Base-by-base conservation (phyloP, 1,140 invertebrate species). In the Cecropterus lyciades region DNA sequence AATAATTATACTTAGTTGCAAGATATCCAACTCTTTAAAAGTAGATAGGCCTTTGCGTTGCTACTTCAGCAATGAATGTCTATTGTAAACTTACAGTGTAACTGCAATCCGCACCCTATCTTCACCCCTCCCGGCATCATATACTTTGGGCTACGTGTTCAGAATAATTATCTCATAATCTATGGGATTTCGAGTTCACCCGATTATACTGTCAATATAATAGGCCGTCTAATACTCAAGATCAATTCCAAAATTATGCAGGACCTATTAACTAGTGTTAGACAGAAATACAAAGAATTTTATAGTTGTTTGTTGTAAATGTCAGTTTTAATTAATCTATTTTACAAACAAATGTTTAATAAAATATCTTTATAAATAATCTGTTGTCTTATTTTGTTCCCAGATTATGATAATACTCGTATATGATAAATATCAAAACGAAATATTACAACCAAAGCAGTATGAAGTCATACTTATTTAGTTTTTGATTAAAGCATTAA, bases 271-370 rank as follows among this genome's bases (percentile, higher is more conserved):
- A 80, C 80, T 84, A 87, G 79, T 79, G 65, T 89, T 89, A 89
- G 81, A 79, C 48, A 65, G 65, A 77, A 69, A 70, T 33, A 82
- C 79, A 84, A 87, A 87, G 79, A 86, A 88, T 91, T 91, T 91
- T 91, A 91, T 89, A 91, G 85, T 87, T 89, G 85, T 88, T 89
- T 87, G 87, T 89, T 89, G 85, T 91, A 87, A 89, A 88, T 85
- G 85, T 89, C 85, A 80, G 84, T 91, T 89, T 86, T 87, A 89
- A 89, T 91, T 89, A 87, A 89, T 84, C 87, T 89, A 89, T 89
- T 91, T 89, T 91, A 91, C 85, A 90, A 85, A 87, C 80, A 80
- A 77, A 85, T 91, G 87, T 91, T 91, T 89, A 91, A 89, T 89
- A 91, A 91, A 89, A 89, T 87, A 88, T 84, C 79, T 91, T 89